Percentiles rank a stretch among this genome's conserved stretches.
Conservation (phyloP, 2,888 invertebrate genomes). For the Invenusta paracnida region DNA sequence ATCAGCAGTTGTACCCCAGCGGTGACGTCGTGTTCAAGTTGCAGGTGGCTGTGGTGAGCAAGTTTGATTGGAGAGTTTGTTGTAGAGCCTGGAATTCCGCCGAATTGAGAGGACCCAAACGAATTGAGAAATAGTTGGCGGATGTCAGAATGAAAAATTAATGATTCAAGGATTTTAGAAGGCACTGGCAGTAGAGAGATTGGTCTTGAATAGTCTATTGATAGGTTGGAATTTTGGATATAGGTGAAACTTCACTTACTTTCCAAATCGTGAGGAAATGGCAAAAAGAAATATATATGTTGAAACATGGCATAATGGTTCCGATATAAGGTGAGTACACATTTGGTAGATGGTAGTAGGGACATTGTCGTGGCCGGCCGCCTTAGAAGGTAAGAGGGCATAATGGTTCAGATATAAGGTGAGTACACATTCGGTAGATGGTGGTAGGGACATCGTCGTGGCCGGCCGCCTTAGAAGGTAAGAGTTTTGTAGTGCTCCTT, state of each 20-base stretch:
- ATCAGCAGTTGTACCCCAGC: no score
- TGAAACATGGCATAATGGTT: not conserved
- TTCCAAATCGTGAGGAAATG: not conserved
- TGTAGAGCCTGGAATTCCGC: slow-evolving; percentile 10
- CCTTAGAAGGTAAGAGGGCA: not conserved
- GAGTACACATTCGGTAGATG: not conserved
- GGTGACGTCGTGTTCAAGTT: not conserved
- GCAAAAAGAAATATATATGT: not conserved
- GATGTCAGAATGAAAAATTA: not conserved
- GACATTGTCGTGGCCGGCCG: not conserved
- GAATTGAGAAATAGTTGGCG: not conserved
- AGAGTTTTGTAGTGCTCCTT: not conserved
- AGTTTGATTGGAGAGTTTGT: not conserved
- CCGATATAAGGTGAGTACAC: not conserved
- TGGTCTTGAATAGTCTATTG: not conserved
- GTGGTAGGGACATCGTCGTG: not conserved
- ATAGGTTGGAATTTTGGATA: not conserved
- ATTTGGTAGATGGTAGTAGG: not conserved
- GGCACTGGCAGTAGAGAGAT: not conserved
- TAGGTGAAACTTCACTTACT: not conserved
- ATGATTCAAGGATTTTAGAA: not conserved
- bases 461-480: not conserved
- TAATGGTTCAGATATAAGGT: not conserved
- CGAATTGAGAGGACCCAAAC: not conserved
- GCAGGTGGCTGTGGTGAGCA: not conserved